phyloP scores from a whole-genome alignment of 2,888 invertebrate genomes.

The Mesodorylaimus sp. region DNA sequence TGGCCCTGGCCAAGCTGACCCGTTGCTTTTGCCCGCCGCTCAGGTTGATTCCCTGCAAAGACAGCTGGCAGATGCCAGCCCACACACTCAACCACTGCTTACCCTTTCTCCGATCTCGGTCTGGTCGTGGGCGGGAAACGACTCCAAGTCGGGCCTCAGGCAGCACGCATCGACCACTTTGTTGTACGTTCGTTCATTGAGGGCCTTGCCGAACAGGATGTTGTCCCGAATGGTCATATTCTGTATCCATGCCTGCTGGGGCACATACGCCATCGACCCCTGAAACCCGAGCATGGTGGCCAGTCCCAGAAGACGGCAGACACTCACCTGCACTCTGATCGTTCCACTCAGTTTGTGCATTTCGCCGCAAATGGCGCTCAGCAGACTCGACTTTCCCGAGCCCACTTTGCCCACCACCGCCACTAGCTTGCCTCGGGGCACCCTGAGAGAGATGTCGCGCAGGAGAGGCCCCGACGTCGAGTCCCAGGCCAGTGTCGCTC shows the following conservation, averaged over 20 bases:
- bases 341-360: conserved; percentile 1
- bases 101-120: conserved; percentile 13
- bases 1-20: conserved; percentile 73
- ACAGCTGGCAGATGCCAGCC: conserved; percentile 24
- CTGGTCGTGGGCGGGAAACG: conserved; percentile 15
- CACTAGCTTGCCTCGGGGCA: conserved; percentile 38
- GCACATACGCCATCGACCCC: conserved; percentile 43
- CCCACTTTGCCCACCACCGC: conserved; percentile 77
- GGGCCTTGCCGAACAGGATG: conserved; percentile 29
- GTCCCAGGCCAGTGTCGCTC: conserved; percentile 47
- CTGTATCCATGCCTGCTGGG: conserved; percentile 31
- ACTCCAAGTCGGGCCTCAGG: conserved; percentile 29
- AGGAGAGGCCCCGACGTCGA: conserved; percentile 25
- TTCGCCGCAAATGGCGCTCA: conserved; percentile 67
- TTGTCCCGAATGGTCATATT: conserved; percentile 20
- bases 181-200: conserved; percentile 19
- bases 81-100: no score
- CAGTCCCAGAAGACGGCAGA: no score
- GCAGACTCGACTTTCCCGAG: conserved; percentile 59
- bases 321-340: conserved; percentile 29
- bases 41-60: conserved; percentile 48
- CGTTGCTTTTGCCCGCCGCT: conserved; percentile 80
- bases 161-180: conserved; percentile 31
- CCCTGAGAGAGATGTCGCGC: conserved; percentile 26
- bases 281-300: conserved; percentile 50